These are phyloP conservation scores for Erannis defoliaria DNA, from an alignment of 2,888 invertebrate species.

Conservation along the genomic window DNA sequence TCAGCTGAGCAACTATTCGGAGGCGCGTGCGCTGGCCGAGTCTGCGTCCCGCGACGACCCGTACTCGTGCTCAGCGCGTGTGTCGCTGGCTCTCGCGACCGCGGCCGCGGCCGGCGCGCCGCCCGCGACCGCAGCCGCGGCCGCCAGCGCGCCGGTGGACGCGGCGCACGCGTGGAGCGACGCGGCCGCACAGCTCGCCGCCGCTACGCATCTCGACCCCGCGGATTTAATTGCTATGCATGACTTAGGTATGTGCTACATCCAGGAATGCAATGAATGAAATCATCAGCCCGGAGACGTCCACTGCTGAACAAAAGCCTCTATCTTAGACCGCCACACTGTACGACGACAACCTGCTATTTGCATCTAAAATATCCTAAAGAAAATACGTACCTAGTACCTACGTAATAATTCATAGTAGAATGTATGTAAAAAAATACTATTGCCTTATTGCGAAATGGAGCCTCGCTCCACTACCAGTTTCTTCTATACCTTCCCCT, in stretches of 20 bases:
- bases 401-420: too few relatives aligned
- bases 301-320: too few relatives aligned
- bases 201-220: conserved; percentile 79
- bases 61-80: conserved; percentile 77
- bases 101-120: conserved; percentile 50
- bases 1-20: conserved; percentile 75
- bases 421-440: too few relatives aligned
- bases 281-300: too few relatives aligned
- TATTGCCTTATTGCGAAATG: too few relatives aligned
- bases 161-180: conserved; percentile 51
- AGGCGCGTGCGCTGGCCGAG: conserved; percentile 71
- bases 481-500: too few relatives aligned
- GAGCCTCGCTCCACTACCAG: too few relatives aligned
- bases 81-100: conserved; percentile 53
- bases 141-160: conserved; percentile 22
- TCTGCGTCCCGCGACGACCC: conserved; percentile 77
- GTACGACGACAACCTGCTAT: too few relatives aligned
- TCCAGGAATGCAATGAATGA: background rate
- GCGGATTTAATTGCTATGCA: conserved; percentile 75
- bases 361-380: too few relatives aligned
- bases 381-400: too few relatives aligned
- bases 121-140: conserved; percentile 15
- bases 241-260: conserved; percentile 60
- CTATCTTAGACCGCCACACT: too few relatives aligned
- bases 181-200: conserved; percentile 64